Evolutionary conservation across 2,888 invertebrate species (phyloP), one percentile per base, ranked within the genome.

Genomic region (Agonopterix heracliana): DNA sequence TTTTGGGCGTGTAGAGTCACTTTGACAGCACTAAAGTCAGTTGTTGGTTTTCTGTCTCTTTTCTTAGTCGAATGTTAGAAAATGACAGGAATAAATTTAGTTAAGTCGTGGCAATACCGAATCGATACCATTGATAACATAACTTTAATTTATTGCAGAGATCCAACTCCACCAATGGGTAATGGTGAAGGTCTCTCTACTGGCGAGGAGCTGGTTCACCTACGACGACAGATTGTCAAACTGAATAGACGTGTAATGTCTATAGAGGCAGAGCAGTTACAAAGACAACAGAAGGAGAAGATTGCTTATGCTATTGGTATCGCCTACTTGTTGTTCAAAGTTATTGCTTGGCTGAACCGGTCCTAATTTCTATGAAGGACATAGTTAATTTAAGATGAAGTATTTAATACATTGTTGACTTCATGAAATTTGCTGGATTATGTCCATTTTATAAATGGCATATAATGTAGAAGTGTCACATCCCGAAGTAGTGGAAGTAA

Each of bases 151-250:
- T 38, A 38, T 47, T 36, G 17, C 69, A 92, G 93, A 74, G 93
- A 93, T 68, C 90, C 91, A 49, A 94, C 94, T 26, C 94, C 94
- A 34, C 91, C 91, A 7, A 88, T 91, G 67, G 89, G 90, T 34
- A 89, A 80, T 55, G 90, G 90, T 9, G 94, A 94, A 68, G 89
- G 92, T 49, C 85, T 94, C 54, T 92, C 93, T 8, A 89, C 94
- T 54, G 88, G 90, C 41, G 96, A 96, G 79, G 96, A 96, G 82
- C 89, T 96, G 49, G 90, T 94, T 43, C 95, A 96, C 81, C 90
- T 97, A 64, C 91, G 96, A 54, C 90, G 95, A 45, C 97, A 97
- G 81, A 91, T 98, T 67, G 94, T 95, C 14, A 96, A 96, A 75
- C 77, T 98, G 56, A 96, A 96, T 75, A 91, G 96, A 45, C 92